These are phyloP conservation scores for Neopelma chrysocephalum DNA, from an alignment of 2,797 vertebrate species.

Conservation along the genomic window DNA sequence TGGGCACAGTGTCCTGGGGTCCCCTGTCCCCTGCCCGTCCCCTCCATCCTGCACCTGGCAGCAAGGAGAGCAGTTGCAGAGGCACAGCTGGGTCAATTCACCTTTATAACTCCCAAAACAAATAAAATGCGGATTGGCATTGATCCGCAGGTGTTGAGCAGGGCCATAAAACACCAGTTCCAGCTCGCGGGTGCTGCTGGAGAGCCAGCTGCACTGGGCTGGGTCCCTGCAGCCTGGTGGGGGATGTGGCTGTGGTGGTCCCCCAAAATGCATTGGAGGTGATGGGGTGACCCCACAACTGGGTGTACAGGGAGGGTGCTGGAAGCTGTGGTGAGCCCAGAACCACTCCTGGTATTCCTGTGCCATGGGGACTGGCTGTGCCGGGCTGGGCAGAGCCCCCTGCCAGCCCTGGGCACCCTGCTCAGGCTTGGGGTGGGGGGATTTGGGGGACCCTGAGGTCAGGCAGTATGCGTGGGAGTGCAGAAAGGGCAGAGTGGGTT, in stretches of 20 bases:
- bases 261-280: background rate
- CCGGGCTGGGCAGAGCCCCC: background rate
- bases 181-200: background rate
- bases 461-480: too few relatives aligned
- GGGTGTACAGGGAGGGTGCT: background rate
- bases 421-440: background rate
- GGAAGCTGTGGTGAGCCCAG: background rate
- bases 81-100: conserved; percentile 19
- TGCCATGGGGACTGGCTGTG: background rate
- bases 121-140: background rate
- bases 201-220: background rate
- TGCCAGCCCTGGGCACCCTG: fast-evolving
- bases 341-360: fast-evolving
- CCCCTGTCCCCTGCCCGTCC: background rate
- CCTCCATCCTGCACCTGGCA: background rate
- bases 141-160: background rate
- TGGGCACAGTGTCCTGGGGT: background rate
- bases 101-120: conserved; percentile 26
- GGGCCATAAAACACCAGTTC: background rate
- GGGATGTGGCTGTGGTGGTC: background rate
- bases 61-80: background rate
- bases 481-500: background rate
- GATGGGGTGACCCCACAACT: background rate
- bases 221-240: background rate
- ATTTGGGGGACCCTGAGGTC: background rate